These are phyloP conservation scores for Eupithecia pulchellata DNA, from an alignment of 2,888 invertebrate species.

Conservation along the genomic window DNA sequence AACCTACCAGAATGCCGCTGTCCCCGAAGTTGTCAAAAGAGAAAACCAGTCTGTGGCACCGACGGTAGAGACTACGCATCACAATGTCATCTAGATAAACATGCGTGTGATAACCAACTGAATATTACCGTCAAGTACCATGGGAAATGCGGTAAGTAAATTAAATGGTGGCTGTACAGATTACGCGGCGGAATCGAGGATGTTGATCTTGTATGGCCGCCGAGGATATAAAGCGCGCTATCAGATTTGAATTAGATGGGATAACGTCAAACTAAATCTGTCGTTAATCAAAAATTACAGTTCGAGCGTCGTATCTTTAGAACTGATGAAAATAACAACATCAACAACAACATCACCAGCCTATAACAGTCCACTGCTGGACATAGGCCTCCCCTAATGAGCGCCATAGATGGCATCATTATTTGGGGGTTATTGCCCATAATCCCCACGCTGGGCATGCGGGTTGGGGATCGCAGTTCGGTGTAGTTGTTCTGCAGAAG, in stretches of 20 bases:
- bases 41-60: slow-evolving; percentile 94
- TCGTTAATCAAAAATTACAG: background rate
- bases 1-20: slow-evolving; percentile 89
- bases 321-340: no score
- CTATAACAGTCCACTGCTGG: no score
- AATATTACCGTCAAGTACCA: slow-evolving; percentile 92
- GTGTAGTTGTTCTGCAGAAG: no score
- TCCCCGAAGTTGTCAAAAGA: slow-evolving; percentile 85
- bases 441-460: no score
- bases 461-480: no score
- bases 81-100: slow-evolving; percentile 93
- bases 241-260: background rate
- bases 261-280: background rate
- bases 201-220: background rate
- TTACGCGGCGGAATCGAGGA: background rate
- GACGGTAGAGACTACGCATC: slow-evolving; percentile 95
- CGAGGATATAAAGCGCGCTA: background rate
- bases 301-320: background rate
- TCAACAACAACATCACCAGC: no score
- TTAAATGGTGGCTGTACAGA: slow-evolving; percentile 14
- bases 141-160: slow-evolving; percentile 93
- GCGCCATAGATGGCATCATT: no score
- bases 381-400: no score
- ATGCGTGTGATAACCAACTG: slow-evolving; percentile 90
- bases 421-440: no score